Conservation (phyloP, 2,113 vertebrate genomes). For the Rutilus rutilus region DNA sequence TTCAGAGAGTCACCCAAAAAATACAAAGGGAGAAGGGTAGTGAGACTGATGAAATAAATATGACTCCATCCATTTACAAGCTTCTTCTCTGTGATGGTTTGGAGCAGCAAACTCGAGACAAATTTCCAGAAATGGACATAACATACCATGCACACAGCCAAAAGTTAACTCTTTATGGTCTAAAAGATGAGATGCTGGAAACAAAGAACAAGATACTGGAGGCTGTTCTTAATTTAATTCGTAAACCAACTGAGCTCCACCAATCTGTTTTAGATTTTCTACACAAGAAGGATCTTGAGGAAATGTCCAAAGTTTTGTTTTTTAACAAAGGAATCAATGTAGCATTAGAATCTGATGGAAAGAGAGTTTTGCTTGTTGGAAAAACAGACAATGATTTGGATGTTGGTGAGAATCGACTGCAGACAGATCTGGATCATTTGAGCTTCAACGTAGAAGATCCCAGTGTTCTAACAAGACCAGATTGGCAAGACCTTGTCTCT, state of each 20-base stretch:
- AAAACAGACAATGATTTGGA: constrained; percentile 62
- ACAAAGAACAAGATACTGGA: constrained; percentile 73
- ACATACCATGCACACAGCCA: constrained; percentile 59
- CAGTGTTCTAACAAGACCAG: constrained; percentile 61
- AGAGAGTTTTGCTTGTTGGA: constrained; percentile 70
- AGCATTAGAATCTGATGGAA: constrained; percentile 69
- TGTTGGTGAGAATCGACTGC: constrained; percentile 77
- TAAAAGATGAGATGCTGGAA: constrained; percentile 74
- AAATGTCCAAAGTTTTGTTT: constrained; percentile 75
- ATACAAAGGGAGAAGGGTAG: constrained; percentile 71
- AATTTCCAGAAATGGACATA: constrained; percentile 73
- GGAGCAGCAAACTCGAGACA: constrained; percentile 54
- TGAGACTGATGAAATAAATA: constrained; percentile 57
- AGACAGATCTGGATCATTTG: constrained; percentile 61
- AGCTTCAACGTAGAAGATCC: constrained; percentile 70
- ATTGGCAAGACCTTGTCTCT: constrained; percentile 73
- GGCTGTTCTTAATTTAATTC: constrained; percentile 61
- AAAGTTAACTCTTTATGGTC: constrained; percentile 74
- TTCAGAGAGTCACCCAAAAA: constrained; percentile 64
- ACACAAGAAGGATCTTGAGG: constrained; percentile 62
- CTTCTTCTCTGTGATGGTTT: constrained; percentile 71
- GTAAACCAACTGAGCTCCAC: constrained; percentile 62
- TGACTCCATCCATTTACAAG: constrained; percentile 68
- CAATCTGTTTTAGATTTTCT: constrained; percentile 74
- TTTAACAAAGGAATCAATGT: constrained; percentile 71